phyloP scores from a whole-genome alignment of 2,113 vertebrate genomes.

The Anser brachyrhynchus region DNA sequence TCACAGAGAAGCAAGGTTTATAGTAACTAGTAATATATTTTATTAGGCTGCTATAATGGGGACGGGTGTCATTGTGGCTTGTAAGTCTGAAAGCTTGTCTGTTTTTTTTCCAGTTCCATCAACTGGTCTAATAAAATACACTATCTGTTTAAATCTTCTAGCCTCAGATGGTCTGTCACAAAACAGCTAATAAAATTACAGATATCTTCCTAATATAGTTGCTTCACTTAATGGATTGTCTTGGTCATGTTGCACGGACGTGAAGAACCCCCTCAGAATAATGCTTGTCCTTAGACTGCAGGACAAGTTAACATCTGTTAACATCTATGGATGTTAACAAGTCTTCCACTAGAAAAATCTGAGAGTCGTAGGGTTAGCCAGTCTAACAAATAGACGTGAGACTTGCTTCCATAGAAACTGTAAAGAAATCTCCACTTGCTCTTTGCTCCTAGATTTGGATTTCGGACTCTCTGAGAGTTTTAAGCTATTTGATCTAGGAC shows the following conservation, averaged over 20 bases:
- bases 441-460: background rate
- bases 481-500: background rate
- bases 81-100: background rate
- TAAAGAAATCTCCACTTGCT: background rate
- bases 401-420: background rate
- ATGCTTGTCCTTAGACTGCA: background rate
- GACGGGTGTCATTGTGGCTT: background rate
- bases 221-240: background rate
- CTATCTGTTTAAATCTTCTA: slow-evolving; percentile 4
- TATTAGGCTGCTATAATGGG: background rate
- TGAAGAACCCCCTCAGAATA: accelerated
- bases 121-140: slow-evolving; percentile 15
- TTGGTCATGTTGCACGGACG: background rate
- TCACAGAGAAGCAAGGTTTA: background rate
- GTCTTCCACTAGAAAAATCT: background rate
- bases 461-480: background rate
- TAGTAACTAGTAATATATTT: background rate
- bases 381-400: background rate
- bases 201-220: background rate
- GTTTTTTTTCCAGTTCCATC: background rate
- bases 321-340: accelerated
- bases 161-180: background rate
- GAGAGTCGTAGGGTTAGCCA: background rate
- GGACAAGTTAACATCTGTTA: no score
- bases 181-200: slow-evolving; percentile 4